Evolutionary conservation across 2,113 vertebrate species (phyloP).

Genomic region (Apeltes quadracus): DNA sequence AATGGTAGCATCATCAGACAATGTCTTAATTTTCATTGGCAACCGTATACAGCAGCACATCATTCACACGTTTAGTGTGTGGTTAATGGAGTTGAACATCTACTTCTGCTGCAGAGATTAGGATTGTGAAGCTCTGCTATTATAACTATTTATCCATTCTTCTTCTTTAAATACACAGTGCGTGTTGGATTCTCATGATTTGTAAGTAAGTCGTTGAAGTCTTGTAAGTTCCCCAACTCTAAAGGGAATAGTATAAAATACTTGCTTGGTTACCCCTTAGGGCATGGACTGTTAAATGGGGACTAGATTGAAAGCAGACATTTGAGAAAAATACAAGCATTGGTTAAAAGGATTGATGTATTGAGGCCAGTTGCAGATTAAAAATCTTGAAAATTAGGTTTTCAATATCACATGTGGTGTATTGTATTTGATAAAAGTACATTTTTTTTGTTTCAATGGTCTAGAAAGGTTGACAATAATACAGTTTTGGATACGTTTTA

Average conservation of each 20-base stretch:
- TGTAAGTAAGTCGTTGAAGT: background rate
- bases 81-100: conserved; percentile 51
- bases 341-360: background rate
- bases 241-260: too few species aligned
- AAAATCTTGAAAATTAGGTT: background rate
- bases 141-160: conserved; percentile 6
- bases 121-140: background rate
- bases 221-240: background rate
- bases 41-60: conserved; percentile 13
- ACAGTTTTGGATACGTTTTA: background rate
- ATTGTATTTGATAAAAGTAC: background rate
- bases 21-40: background rate
- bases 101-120: conserved; percentile 37
- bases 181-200: background rate
- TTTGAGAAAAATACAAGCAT: background rate
- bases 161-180: background rate
- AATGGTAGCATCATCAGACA: background rate
- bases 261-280: background rate
- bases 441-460: background rate
- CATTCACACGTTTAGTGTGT: conserved; percentile 22
- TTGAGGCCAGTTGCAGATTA: background rate
- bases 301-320: background rate
- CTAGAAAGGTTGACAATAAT: background rate
- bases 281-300: background rate
- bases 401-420: background rate